Percentiles rank a stretch among this genome's conserved stretches.
phyloP scores from a whole-genome alignment of 2,888 invertebrate genomes.

The Tachystola acroxantha region DNA sequence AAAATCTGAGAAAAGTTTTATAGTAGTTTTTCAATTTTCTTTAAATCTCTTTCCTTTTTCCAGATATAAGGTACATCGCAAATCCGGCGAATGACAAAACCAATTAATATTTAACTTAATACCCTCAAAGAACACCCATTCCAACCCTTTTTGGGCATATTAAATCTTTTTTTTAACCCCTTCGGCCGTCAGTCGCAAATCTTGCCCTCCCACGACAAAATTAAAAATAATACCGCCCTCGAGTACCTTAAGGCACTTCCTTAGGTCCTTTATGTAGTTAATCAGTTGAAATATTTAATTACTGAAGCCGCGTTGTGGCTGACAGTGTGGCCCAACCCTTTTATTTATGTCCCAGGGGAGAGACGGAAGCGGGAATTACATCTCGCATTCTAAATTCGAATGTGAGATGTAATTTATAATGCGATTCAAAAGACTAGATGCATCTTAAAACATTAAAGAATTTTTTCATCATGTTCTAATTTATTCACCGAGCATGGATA shows the following conservation, averaged over 20 bases:
- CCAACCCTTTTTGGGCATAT: constrained; percentile 41
- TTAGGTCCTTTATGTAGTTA: constrained; percentile 61
- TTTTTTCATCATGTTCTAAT: no score
- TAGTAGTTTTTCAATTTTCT: no score
- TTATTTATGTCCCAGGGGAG: constrained; percentile 19
- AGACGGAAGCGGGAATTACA: constrained; percentile 14
- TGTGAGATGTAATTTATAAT: no score
- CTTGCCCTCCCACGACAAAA: constrained; percentile 52
- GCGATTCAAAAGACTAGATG: no score
- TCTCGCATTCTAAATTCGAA: no score
- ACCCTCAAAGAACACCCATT: constrained; percentile 45
- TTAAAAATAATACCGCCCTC: constrained; percentile 65
- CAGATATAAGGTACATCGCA: no score
- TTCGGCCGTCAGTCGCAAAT: constrained; percentile 53
- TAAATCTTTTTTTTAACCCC: constrained; percentile 46
- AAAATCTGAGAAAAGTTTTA: no score
- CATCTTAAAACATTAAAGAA: no score
- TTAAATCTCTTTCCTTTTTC: no score
- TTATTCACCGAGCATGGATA: no score
- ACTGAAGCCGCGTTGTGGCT: constrained; percentile 47
- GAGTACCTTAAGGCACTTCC: constrained; percentile 46
- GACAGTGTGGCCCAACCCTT: constrained; percentile 38
- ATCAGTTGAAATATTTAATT: constrained; percentile 77
- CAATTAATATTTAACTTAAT: constrained; percentile 61
- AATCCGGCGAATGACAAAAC: constrained; percentile 28